Evolutionary conservation across 2,113 vertebrate genomes (phyloP), one percentile per base, ranked within the genome.

Genomic region (Recurvirostra avosetta): DNA sequence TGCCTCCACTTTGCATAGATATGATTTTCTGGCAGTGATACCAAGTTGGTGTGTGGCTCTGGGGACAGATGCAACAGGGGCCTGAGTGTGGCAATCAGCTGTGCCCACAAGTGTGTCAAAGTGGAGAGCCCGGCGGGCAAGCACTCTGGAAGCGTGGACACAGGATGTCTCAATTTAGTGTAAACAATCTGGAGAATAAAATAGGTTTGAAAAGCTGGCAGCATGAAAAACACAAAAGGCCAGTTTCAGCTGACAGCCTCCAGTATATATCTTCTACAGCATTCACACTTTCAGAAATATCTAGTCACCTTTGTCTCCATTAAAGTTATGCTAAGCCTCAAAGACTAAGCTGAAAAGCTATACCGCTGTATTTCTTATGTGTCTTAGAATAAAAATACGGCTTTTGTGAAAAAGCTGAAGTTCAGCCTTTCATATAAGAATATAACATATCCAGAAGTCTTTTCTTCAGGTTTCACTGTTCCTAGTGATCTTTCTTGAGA

Each of bases 81-180:
- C 15, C 65, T 13, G 55, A 92, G 56, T 86, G 86, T 87, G 83
- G 91, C 53, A 95, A 96, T 89, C 88, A 62, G 41, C 80, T 82
- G 41, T 58, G 73, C 62, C 82, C 91, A 82, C 86, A 95, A 95
- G 49, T 91, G 67, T 95, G 88, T 78, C 76, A 91, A 91, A 97
- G 94, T 82, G 71, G 72, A 94, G 36, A 3, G 47, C 27, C 49
- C 6, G 5, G 70, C 5, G 3, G 36, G 21, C 56, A 95, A 88
- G 71, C 17, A 18, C 15, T 65, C 55, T 52, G 72, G 23, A 61
- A 90, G 29, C 0, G 0, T 21, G 43, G 23, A 34, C 34, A 73
- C 27, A 38, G 53, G 41, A 63, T 52, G 75, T 49, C 52, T 56
- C 34, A 32, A 49, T 83, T 80, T 12, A 73, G 38, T 59, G 30